Percentiles rank a stretch among this genome's conserved stretches.
These are phyloP conservation scores for Naso thynnoides DNA, from an alignment of 2,797 vertebrate genomes.

Conservation along the genomic window DNA sequence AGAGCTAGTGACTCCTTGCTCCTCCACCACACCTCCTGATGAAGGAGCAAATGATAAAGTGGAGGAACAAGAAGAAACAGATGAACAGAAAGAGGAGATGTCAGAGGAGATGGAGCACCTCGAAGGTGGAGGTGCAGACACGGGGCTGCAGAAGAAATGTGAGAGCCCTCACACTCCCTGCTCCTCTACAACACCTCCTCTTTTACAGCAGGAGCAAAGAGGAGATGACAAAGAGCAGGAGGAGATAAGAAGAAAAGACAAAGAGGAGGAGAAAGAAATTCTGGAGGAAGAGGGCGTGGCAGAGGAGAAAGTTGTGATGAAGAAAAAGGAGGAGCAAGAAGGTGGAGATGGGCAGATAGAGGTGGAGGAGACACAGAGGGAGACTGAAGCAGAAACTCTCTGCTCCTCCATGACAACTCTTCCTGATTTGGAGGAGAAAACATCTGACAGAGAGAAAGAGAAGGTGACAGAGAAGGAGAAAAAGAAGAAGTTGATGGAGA, in stretches of 20 bases:
- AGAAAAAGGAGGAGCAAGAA: constrained; percentile 3
- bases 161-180: neutral
- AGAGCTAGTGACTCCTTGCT: neutral
- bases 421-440: neutral
- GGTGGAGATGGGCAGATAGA: neutral
- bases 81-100: neutral
- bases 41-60: neutral
- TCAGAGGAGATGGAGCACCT: neutral
- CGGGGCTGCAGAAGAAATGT: neutral
- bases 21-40: neutral
- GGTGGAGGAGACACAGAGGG: neutral
- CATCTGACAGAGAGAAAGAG: neutral
- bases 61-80: neutral
- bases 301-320: neutral
- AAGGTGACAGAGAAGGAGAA: neutral
- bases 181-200: neutral
- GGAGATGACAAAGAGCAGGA: neutral
- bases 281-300: neutral
- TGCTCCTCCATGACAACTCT: neutral
- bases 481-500: neutral
- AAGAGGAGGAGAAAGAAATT: constrained; percentile 6
- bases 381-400: neutral
- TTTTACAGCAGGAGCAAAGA: neutral
- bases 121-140: neutral
- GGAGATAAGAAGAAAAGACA: neutral